phyloP scores from a whole-genome alignment of 2,113 vertebrate species.

The Hiodon alosoides region DNA sequence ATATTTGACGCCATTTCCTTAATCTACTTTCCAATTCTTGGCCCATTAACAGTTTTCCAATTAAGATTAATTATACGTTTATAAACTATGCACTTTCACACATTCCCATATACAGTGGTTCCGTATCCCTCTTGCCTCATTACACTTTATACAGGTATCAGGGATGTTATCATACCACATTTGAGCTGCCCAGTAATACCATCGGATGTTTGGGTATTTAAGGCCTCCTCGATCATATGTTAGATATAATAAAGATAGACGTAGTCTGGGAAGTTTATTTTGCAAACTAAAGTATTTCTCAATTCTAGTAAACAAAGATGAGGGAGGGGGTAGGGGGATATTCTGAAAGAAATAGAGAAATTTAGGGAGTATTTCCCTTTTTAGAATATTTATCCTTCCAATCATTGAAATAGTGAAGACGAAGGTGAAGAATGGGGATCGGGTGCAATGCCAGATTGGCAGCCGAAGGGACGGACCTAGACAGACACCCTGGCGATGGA shows the following conservation, averaged over 20 bases:
- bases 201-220: neutral
- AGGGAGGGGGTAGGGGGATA: neutral
- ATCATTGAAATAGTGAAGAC: neutral
- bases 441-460: no score
- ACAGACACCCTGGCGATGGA: no score
- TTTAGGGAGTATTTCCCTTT: slow-evolving; percentile 8
- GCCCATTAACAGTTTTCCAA: no score
- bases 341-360: slow-evolving; percentile 4
- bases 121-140: neutral
- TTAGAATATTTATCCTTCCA: neutral
- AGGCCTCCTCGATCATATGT: slow-evolving; percentile 16
- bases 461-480: no score
- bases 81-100: no score
- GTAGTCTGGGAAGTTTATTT: neutral
- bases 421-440: no score
- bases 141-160: slow-evolving; percentile 13
- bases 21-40: no score
- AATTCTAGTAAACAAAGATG: slow-evolving; percentile 7
- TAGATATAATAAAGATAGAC: slow-evolving; percentile 10
- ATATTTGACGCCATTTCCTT: no score
- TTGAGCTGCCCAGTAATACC: slow-evolving; percentile 7
- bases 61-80: no score
- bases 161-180: slow-evolving; percentile 8
- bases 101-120: no score
- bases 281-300: slow-evolving; percentile 8